Base-by-base conservation (phyloP, 2,113 vertebrate genomes). In the Callipepla californica region DNA sequence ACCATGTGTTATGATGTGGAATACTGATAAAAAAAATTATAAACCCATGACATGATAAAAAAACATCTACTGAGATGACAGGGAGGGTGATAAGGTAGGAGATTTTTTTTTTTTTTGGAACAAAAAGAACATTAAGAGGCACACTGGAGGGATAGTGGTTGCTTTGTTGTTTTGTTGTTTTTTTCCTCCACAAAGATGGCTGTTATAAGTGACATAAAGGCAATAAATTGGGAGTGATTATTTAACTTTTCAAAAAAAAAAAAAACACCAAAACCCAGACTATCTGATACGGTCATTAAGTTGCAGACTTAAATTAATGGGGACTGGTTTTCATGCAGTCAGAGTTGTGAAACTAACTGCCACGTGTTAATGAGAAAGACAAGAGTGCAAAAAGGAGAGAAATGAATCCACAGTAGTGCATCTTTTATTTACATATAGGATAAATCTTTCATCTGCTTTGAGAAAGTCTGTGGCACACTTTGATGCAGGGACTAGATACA, bases 311-410 rank as follows among this genome's bases (percentile, higher is more conserved):
- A 26, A 66, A 28, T 25, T 10, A 72, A 85, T 76, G n/a, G 45
- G 63, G 30, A 47, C 70, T 59, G 42, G 19, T 89, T 94, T 79
- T 65, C 44, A 28, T 3, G 9, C 1, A 1, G 8, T 50, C 2
- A 0, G 42, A 72, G 55, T 72, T 65, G 51, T 72, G 66, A 75
- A 84, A 38, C 28, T 44, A 67, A 65, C 47, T 78, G 57, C 28
- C 47, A 23, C 17, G 81, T 51, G 53, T 89, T 91, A 75, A 75
- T 78, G 84, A 91, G 89, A 84, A 69, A 80, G 38, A 73, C 57
- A 75, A 4, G 86, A 47, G 28, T 78, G 84, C 86, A 83, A 73
- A 66, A 79, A 66, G 34, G 34, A 77, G 40, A n/a, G 4, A 72
- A 78, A 75, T 84, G 4, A 84, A 63, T 51, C 83, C 44, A 25